Percentiles rank a stretch among this genome's conserved stretches.
phyloP scores from a whole-genome alignment of 1,140 invertebrate genomes.

The Paralvinella palmiformis region DNA sequence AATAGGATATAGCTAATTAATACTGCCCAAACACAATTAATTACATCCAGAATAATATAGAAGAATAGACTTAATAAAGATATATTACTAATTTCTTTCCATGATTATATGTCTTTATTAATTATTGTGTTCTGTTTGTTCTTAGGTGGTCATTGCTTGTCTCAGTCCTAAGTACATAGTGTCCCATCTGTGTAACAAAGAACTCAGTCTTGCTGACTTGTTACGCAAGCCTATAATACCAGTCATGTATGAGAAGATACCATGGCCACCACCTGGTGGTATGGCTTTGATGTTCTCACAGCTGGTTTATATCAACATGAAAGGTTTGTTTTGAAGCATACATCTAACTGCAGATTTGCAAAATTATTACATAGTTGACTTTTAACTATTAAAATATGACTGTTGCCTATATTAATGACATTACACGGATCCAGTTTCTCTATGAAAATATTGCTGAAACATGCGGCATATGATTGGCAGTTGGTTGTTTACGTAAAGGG shows the following conservation, averaged over 20 bases:
- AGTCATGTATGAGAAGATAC: slow-evolving; percentile 34
- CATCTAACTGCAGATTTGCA: too few relatives aligned
- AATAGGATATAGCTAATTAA: not conserved
- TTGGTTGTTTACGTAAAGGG: too few relatives aligned
- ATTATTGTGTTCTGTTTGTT: not conserved
- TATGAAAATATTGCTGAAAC: too few relatives aligned
- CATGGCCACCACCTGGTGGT: slow-evolving; percentile 42
- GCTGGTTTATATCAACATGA: not conserved
- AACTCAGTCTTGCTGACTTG: slow-evolving; percentile 30
- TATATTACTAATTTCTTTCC: too few relatives aligned
- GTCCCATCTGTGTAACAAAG: slow-evolving; percentile 35
- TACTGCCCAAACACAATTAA: not conserved
- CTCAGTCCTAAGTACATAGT: slow-evolving; percentile 41
- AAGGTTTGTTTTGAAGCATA: not conserved
- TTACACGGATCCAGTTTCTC: too few relatives aligned
- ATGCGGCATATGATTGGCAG: too few relatives aligned
- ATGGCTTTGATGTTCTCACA: slow-evolving; percentile 43
- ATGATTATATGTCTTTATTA: not conserved
- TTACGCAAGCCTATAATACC: slow-evolving; percentile 43
- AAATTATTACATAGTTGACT: too few relatives aligned
- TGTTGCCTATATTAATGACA: too few relatives aligned
- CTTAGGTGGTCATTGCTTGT: slow-evolving; percentile 20
- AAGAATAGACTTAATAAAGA: not conserved
- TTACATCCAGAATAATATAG: not conserved
- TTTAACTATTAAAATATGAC: too few relatives aligned